Base-by-base conservation (phyloP, 2,888 invertebrate genomes). In the Fissipunctia ypsillon region DNA sequence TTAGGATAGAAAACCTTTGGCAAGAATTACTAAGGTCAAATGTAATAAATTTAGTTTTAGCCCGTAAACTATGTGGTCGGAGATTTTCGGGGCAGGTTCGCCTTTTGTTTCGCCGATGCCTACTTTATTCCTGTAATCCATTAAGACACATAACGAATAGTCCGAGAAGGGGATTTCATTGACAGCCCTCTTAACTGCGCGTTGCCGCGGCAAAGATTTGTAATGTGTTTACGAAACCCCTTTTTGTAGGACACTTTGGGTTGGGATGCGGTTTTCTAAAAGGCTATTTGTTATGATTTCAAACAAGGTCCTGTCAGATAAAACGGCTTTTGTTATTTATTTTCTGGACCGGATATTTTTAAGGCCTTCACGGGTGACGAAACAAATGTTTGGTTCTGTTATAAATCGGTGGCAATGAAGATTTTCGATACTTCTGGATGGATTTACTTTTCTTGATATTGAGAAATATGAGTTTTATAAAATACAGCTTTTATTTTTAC, bases 31-130 rank as follows among this genome's bases (percentile, higher is more conserved):
- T 94, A 94, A 95, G 95, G 95, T 95, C 95, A 95, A 94, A 95
- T 88, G 95, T 95, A 95, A 96, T 95, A 95, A 95, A 96, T 95
- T 95, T 95, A 94, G 94, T 95, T 96, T 95, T 93, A 94, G 94
- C 91, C 93, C 90, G 90, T 93, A 93, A 95, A 95, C 94, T 95
- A 94, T 94, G 95, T 90, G 95, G 95, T 95, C 91, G 92, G 94
- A 94, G 95, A 94, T 95, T 95, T 94, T 94, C 92, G 90, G 89
- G 90, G 91, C 90, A 91, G 90, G 90, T 87, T 88, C 90, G 91
- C 94, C 94, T 94, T 95, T 95, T 95, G 95, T 95, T 95, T 95
- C 92, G 94, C 92, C 94, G 93, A 95, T 95, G 94, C 93, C 92
- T 94, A 94, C 93, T 95, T 94, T 95, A 95, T 95, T 94, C 92